Evolutionary conservation across 2,888 invertebrate genomes (phyloP).

Genomic region (Gymnoscelis rufifasciata): DNA sequence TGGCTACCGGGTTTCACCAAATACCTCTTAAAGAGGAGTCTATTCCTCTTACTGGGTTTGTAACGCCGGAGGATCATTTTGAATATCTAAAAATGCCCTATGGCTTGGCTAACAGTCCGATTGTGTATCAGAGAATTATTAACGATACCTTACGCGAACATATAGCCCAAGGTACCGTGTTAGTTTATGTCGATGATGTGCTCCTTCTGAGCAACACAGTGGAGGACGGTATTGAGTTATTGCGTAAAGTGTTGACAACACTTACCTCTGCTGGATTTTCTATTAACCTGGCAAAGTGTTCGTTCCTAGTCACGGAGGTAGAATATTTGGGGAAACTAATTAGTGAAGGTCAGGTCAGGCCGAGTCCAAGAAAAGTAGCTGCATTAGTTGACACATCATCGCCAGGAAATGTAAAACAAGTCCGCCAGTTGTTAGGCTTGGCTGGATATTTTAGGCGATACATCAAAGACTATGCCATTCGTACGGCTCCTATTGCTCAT

Average conservation of each 20-base stretch:
- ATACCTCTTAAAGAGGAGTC: not conserved
- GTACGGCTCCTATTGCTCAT: not conserved
- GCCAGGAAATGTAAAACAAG: not conserved
- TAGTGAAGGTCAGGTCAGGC: too few relatives aligned
- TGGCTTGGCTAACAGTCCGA: not conserved
- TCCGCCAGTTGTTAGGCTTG: not conserved
- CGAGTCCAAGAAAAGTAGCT: not conserved
- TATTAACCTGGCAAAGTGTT: not conserved
- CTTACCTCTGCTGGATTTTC: not conserved
- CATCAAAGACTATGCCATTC: not conserved
- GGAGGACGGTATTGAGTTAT: not conserved
- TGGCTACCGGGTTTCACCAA: not conserved
- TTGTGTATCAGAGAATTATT: not conserved
- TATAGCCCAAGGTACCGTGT: not conserved
- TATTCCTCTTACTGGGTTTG: not conserved
- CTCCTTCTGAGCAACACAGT: not conserved
- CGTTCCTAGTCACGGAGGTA: not conserved
- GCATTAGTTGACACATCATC: not conserved
- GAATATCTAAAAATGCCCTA: not conserved
- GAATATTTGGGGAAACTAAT: not conserved
- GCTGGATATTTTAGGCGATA: not conserved
- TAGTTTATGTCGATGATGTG: not conserved
- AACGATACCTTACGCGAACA: not conserved
- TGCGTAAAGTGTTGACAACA: not conserved
- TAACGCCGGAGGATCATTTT: not conserved